Evolutionary conservation across 2,113 vertebrate genomes (phyloP).

Genomic region (Misgurnus mizolepis): DNA sequence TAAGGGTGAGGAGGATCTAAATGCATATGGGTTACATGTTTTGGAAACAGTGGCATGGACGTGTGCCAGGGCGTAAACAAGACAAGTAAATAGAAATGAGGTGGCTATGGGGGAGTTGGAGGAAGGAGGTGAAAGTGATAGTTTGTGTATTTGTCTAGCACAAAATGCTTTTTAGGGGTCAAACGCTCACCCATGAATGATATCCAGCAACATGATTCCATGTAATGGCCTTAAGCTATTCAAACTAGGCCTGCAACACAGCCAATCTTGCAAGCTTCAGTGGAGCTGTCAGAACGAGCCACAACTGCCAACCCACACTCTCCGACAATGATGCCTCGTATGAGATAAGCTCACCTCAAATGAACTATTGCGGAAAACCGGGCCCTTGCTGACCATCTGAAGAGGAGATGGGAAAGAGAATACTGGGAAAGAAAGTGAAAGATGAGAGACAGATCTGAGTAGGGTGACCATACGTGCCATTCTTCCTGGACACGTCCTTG

Average conservation of each 20-base stretch:
- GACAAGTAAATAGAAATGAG: background rate
- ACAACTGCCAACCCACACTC: constrained; percentile 53
- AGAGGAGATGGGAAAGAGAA: background rate
- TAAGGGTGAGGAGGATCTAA: constrained; percentile 8
- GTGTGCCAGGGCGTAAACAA: constrained; percentile 37
- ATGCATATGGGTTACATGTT: constrained; percentile 69
- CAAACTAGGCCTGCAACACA: constrained; percentile 72
- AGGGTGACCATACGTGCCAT: no score
- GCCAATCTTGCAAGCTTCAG: constrained; percentile 77
- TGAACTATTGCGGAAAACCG: constrained; percentile 57
- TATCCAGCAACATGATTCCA: constrained; percentile 71
- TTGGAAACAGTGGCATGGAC: constrained; percentile 56
- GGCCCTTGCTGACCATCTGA: constrained; percentile 22
- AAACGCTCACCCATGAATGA: constrained; percentile 73
- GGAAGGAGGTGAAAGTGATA: constrained; percentile 4
- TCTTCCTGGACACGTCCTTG: no score
- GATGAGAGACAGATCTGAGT: constrained; percentile 35
- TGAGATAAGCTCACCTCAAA: constrained; percentile 64
- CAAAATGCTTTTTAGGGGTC: constrained; percentile 68
- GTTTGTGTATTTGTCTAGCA: constrained; percentile 56
- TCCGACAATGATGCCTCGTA: constrained; percentile 1
- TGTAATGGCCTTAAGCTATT: constrained; percentile 64
- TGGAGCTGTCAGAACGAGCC: constrained; percentile 76
- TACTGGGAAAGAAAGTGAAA: background rate
- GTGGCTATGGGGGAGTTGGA: background rate